Base-by-base conservation (phyloP, 2,888 invertebrate species). In the Drosophila mercatorum region DNA sequence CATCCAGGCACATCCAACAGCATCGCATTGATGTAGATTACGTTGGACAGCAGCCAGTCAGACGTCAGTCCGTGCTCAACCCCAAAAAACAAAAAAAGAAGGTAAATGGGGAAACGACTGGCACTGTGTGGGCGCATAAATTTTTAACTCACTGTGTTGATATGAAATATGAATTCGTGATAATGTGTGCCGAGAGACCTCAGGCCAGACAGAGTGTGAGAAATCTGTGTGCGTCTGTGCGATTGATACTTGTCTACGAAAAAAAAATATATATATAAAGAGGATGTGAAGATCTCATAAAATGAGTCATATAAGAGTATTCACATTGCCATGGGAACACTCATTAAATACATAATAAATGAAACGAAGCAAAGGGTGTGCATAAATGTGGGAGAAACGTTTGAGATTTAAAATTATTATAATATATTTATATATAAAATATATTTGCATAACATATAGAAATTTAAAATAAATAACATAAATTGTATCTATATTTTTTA, bases 111-210 rank as follows among this genome's bases (percentile, higher is more conserved):
- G 28, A 64, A 43, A 43, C 67, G 34, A 14, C 49, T 41, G 46
- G 52, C 28, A 55, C 28, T 80, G 77, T 84, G 84, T 85, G 84
- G 84, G 84, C 81, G 84, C 84, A 85, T 85, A 81, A 86, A 75
- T 89, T 87, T 75, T 72, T 56, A 58, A 68, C 66, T 60, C 66
- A 74, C 82, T 80, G 65, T 51, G 64, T 72, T 77, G 85, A 87
- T 87, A 87, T 75, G 75, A 88, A 81, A 75, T 75, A 71, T 73
- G 72, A 74, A 88, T 84, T 77, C 75, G 75, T 82, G 85, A 89
- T 87, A 81, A 73, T 78, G 66, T 66, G 60, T 46, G 77, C 66
- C 52, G 68, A 22, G 52, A 41, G 34, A 36, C 47, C 60, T 17
- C 17, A 41, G 53, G 36, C 40, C 28, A 31, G 26, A 34, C 43